phyloP scores from a whole-genome alignment of 2,888 invertebrate genomes.

The Lasioglossum leucozonium region DNA sequence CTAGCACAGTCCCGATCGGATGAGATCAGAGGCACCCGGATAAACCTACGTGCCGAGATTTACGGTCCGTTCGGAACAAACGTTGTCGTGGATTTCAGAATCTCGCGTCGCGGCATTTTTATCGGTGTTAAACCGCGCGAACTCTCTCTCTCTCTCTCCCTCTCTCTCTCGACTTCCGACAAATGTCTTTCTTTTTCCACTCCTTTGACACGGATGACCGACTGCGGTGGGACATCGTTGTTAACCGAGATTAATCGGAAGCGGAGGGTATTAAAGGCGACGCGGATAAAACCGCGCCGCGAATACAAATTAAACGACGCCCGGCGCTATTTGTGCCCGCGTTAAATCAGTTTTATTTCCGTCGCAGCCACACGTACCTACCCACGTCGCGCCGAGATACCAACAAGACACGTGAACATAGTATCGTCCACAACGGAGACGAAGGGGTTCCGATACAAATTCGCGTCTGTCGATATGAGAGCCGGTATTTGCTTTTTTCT shows the following conservation, averaged over 20 bases:
- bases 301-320: conserved; percentile 12
- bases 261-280: conserved; percentile 1
- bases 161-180: not conserved
- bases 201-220: not conserved
- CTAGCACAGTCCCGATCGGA: not conserved
- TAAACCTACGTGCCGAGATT: not conserved
- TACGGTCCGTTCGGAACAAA: not conserved
- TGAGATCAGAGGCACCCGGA: not conserved
- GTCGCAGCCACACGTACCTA: no score
- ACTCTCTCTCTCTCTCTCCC: no score
- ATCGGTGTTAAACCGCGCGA: not conserved
- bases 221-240: not conserved
- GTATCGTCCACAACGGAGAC: not conserved
- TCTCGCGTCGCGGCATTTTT: not conserved
- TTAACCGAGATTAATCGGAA: conserved; percentile 3
- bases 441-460: not conserved
- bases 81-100: not conserved
- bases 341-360: conserved; percentile 23
- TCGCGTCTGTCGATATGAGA: not conserved
- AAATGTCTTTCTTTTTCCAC: not conserved
- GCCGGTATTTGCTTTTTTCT: not conserved
- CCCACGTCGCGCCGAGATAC: not conserved
- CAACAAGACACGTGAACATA: not conserved
- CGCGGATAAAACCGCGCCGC: conserved; percentile 9
- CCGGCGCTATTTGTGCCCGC: not conserved